phyloP scores from a whole-genome alignment of 1,140 invertebrate species.

The Sarcophaga bullata region DNA sequence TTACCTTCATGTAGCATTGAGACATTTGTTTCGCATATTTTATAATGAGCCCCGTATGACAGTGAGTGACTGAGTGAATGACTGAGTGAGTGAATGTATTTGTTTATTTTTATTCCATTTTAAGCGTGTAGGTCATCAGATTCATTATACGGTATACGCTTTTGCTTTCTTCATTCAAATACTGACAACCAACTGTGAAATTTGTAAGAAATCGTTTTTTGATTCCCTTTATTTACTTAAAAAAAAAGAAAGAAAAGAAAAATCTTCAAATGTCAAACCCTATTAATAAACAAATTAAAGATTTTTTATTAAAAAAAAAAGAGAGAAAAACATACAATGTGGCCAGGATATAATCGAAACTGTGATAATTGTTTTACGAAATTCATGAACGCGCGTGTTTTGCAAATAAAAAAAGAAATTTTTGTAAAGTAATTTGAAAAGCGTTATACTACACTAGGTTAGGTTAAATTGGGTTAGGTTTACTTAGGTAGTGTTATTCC shows the following conservation, averaged over 20 bases:
- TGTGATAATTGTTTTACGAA: constrained; percentile 12
- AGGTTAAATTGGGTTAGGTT: no score
- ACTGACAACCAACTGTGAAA: not conserved
- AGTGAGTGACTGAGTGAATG: no score
- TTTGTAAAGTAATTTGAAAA: not conserved
- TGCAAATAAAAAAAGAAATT: not conserved
- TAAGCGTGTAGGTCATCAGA: constrained; percentile 18
- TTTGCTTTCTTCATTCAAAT: not conserved
- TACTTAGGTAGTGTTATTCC: no score
- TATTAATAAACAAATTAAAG: not conserved
- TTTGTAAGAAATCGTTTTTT: not conserved
- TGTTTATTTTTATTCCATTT: not conserved
- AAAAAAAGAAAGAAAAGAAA: no score
- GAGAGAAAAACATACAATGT: not conserved
- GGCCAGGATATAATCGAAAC: not conserved
- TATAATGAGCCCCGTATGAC: no score
- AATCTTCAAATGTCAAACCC: not conserved
- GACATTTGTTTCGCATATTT: not conserved
- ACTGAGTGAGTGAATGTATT: not conserved
- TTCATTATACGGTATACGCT: not conserved
- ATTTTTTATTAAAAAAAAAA: not conserved
- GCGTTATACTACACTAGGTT: not conserved
- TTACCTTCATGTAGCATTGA: constrained; percentile 19
- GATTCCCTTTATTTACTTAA: not conserved
- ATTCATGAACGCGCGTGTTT: not conserved